phyloP scores from a whole-genome alignment of 1,140 invertebrate species.

The Bombus superbus region DNA sequence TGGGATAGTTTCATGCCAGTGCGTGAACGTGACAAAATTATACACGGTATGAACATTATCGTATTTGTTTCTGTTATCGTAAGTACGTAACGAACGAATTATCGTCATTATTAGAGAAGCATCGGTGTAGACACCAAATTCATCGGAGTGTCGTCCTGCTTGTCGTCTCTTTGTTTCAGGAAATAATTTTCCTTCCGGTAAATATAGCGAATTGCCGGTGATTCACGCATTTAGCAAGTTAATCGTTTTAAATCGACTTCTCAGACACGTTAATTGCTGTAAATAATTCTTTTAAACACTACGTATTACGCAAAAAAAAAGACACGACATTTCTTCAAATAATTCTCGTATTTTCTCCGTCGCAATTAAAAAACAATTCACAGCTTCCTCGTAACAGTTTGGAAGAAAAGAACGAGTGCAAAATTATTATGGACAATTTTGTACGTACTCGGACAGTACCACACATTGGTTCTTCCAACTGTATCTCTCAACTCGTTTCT shows the following conservation, averaged over 20 bases:
- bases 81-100: not conserved
- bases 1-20: too few relatives aligned
- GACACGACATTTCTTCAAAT: not conserved
- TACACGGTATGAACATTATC: too few relatives aligned
- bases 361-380: too few relatives aligned
- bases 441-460: not conserved
- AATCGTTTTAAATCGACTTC: not conserved
- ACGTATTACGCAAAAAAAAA: too few relatives aligned
- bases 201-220: not conserved
- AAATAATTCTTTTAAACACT: not conserved
- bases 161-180: not conserved
- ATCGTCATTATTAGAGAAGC: not conserved
- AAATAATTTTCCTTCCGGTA: not conserved
- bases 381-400: too few relatives aligned
- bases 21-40: too few relatives aligned
- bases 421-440: not conserved
- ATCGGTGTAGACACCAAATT: not conserved
- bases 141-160: not conserved
- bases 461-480: not conserved
- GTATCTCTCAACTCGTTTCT: not conserved
- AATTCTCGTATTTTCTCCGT: not conserved
- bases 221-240: conserved; percentile 15
- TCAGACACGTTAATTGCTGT: not conserved
- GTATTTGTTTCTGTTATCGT: not conserved
- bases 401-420: too few relatives aligned